Evolutionary conservation across 2,113 vertebrate genomes (phyloP).

Genomic region (Carassius carassius): DNA sequence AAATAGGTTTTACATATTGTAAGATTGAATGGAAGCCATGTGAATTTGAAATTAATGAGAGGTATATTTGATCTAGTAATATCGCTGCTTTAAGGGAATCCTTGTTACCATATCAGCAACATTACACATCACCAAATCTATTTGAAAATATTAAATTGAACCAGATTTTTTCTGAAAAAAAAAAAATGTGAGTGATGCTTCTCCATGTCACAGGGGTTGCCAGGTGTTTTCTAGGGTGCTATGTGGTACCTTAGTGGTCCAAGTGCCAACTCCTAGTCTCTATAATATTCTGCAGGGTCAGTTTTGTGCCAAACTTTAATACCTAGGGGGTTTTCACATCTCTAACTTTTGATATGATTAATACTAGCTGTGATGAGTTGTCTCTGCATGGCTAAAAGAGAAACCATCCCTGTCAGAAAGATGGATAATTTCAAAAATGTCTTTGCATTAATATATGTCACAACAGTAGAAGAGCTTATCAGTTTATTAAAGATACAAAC

Average conservation of each 20-base stretch:
- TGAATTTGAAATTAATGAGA: slow-evolving; percentile 56
- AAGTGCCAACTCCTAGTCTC: background rate
- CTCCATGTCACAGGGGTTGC: too few relatives aligned
- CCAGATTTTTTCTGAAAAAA: background rate
- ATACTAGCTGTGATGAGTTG: background rate
- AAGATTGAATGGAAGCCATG: slow-evolving; percentile 57
- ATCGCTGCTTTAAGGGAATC: slow-evolving; percentile 44
- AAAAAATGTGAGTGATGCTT: background rate
- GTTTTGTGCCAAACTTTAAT: background rate
- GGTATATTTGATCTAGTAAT: slow-evolving; percentile 45
- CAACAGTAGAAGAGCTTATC: background rate
- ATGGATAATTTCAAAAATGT: background rate
- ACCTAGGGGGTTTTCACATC: background rate
- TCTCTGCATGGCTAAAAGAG: background rate
- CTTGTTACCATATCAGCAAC: slow-evolving; percentile 37
- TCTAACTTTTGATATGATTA: background rate
- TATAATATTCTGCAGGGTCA: background rate
- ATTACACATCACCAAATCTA: slow-evolving; percentile 29
- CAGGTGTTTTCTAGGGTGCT: too few relatives aligned
- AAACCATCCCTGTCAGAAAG: background rate
- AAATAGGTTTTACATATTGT: slow-evolving; percentile 49
- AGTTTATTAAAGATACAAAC: background rate
- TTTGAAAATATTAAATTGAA: slow-evolving; percentile 19
- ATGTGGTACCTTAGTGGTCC: background rate
- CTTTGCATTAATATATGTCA: background rate